Conservation (phyloP, 2,113 vertebrate genomes). For the Hyaena hyaena region DNA sequence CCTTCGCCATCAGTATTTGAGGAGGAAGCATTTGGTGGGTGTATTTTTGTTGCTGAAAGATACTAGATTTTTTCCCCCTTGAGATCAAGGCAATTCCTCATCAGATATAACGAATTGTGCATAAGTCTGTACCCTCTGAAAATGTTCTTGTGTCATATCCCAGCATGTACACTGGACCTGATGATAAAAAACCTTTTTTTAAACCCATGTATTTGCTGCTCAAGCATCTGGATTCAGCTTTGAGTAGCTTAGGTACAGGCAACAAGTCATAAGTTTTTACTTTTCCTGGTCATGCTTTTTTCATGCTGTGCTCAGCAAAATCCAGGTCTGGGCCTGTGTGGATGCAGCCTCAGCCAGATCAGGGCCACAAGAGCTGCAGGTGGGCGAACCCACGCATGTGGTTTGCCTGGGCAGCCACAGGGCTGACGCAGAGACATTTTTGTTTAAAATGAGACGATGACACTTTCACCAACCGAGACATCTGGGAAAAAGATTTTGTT, state of each 20-base stretch:
- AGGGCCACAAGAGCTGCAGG: neutral
- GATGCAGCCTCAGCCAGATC: conserved; percentile 24
- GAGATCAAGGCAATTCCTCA: neutral
- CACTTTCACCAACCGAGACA: conserved; percentile 21
- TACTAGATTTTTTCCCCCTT: neutral
- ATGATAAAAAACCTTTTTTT: neutral
- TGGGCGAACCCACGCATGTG: conserved; percentile 38
- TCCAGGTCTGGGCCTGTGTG: conserved; percentile 34
- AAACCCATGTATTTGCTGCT: conserved; percentile 43
- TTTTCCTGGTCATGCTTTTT: neutral
- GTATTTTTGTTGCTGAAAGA: conserved; percentile 16
- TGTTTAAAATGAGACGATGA: conserved; percentile 37
- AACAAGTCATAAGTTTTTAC: neutral
- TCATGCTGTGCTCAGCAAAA: conserved; percentile 11
- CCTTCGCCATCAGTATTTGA: conserved; percentile 92
- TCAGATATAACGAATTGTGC: neutral
- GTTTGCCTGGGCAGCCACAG: conserved; percentile 39
- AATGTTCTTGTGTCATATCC: conserved; percentile 11
- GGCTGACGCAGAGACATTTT: conserved; percentile 37
- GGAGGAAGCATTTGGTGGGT: conserved; percentile 94
- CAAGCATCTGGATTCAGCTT: conserved; percentile 68
- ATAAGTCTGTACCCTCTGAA: conserved; percentile 32
- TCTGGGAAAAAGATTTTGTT: neutral
- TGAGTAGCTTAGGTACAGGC: conserved; percentile 53
- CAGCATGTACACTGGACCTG: conserved; percentile 51